Percentiles rank a stretch among this genome's conserved stretches.
Evolutionary conservation across 1,140 invertebrate genomes (phyloP).

Genomic region (Caenorhabditis brenneri): DNA sequence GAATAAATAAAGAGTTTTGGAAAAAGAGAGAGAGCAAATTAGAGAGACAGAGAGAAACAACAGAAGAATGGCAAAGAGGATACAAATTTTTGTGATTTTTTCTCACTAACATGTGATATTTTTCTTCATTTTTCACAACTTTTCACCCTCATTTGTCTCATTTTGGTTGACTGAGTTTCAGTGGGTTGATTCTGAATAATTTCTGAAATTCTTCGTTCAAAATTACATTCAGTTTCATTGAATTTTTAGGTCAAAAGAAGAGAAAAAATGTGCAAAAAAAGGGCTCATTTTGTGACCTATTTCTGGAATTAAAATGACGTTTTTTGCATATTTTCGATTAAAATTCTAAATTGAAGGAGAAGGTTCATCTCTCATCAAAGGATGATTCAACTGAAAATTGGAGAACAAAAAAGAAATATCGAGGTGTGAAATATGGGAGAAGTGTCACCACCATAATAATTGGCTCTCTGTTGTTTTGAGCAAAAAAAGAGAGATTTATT

Average conservation of each 20-base stretch:
- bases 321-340: conserved; percentile 3
- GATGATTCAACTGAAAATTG: background rate
- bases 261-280: background rate
- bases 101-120: background rate
- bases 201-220: too few species aligned
- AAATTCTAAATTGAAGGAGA: background rate
- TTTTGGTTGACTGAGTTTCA: background rate
- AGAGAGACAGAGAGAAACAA: too few species aligned
- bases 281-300: background rate
- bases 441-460: background rate
- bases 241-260: background rate
- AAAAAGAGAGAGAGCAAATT: background rate
- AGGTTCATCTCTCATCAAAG: background rate
- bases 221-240: conserved; percentile 26
- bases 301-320: background rate
- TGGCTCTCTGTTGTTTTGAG: background rate
- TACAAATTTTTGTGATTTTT: conserved; percentile 14
- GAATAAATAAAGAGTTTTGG: background rate
- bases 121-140: background rate
- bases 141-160: background rate
- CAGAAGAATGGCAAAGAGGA: too few species aligned
- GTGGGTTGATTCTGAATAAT: background rate
- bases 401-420: background rate
- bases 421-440: background rate
- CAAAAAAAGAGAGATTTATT: background rate